Conservation (phyloP, 2,113 vertebrate genomes). For the Trinectes maculatus region DNA sequence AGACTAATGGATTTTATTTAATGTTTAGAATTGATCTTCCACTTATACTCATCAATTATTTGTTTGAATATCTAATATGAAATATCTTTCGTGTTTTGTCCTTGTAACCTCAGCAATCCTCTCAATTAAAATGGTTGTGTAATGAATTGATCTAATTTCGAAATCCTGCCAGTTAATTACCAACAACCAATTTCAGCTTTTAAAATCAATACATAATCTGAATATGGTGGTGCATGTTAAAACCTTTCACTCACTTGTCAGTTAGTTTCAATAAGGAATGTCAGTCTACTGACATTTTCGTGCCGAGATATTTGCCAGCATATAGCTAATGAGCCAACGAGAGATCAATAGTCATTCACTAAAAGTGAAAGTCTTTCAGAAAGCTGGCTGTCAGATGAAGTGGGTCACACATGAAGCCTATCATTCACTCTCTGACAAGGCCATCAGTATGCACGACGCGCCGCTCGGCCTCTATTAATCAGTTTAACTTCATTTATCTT, state of each 20-base stretch:
- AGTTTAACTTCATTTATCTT: constrained; percentile 16
- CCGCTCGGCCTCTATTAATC: constrained; percentile 36
- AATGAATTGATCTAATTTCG: too few species aligned
- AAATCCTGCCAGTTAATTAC: too few species aligned
- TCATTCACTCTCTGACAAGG: constrained; percentile 34
- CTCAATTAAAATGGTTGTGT: too few species aligned
- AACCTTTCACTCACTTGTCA: too few species aligned
- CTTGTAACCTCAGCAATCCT: too few species aligned
- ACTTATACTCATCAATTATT: too few species aligned
- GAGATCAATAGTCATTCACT: constrained; percentile 25
- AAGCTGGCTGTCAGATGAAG: constrained; percentile 7
- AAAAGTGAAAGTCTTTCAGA: constrained; percentile 6
- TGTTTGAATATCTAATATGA: too few species aligned
- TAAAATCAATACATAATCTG: too few species aligned
- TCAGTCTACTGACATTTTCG: neutral
- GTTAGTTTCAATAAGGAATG: constrained; percentile 2
- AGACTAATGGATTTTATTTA: neutral
- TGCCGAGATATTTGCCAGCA: neutral
- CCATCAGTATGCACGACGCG: constrained; percentile 27
- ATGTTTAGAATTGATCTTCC: neutral
- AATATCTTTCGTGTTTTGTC: too few species aligned
- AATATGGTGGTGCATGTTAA: too few species aligned
- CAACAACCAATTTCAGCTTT: too few species aligned
- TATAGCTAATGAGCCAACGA: neutral
- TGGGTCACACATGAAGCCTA: constrained; percentile 36